A percentile compares a stretch with the other conserved stretches of the same genome.
These are phyloP conservation scores for Chymomyza costata DNA, from an alignment of 1,140 invertebrate genomes.

Conservation along the genomic window DNA sequence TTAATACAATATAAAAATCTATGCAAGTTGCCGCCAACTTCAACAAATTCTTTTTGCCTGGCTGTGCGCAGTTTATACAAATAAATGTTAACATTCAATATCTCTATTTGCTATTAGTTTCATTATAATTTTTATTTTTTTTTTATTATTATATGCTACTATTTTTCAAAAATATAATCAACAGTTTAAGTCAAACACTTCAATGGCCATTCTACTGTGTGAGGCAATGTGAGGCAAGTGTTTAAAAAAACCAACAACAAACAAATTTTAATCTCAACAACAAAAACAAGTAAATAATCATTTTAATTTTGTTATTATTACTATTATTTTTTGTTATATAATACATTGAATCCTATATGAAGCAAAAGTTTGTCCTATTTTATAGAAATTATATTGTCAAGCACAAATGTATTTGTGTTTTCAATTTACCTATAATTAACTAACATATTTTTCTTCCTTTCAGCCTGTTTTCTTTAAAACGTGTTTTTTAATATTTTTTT, in stretches of 20 bases:
- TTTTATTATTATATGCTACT: background rate
- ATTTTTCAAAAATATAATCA: too few relatives aligned
- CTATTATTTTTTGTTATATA: too few relatives aligned
- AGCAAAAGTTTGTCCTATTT: slow-evolving; percentile 9
- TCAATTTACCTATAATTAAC: too few relatives aligned
- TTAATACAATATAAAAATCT: slow-evolving; percentile 56
- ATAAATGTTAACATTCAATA: slow-evolving; percentile 64
- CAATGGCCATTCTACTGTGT: too few relatives aligned
- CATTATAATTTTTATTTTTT: slow-evolving; percentile 3
- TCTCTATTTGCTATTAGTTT: slow-evolving; percentile 24
- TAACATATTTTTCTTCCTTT: background rate
- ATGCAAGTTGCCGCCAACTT: slow-evolving; percentile 38
- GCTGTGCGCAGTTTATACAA: slow-evolving; percentile 31
- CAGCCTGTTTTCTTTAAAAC: background rate
- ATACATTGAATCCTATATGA: too few relatives aligned
- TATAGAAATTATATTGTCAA: slow-evolving; percentile 64
- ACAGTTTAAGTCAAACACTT: too few relatives aligned
- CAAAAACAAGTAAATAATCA: too few relatives aligned
- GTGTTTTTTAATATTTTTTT: background rate
- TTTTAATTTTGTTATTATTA: too few relatives aligned
- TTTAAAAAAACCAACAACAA: too few relatives aligned
- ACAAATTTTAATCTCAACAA: too few relatives aligned
- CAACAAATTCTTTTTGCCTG: slow-evolving; percentile 47
- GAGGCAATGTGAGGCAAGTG: too few relatives aligned
- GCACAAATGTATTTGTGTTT: slow-evolving; percentile 44